Base-by-base conservation (phyloP, 2,888 invertebrate genomes). In the Ethmia dodecea region DNA sequence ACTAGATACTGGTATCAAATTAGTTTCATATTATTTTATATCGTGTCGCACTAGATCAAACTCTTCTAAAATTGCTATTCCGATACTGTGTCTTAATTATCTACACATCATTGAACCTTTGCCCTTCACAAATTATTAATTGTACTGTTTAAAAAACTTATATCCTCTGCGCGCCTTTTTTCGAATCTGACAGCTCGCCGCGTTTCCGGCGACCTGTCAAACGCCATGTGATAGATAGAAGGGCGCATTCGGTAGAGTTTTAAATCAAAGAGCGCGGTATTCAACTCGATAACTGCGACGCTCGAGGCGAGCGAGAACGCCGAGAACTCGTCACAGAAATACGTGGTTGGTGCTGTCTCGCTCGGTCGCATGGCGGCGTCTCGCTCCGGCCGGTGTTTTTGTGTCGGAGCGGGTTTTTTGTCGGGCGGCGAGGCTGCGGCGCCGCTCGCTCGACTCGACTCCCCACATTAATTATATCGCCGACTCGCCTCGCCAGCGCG, bases 191-290 rank as follows among this genome's bases (percentile, higher is more conserved):
- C 86, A 83, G 78, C 55, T 71, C 66, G 57, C 53, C 58, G 68
- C 66, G 69, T 77, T 80, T 79, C 80, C 80, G 78, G 69, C 71
- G 79, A 81, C 65, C 86, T 86, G 86, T 86, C 86, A 86, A 83
- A 83, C 79, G 76, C 83, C 86, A 86, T 84, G 81, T 86, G 86
- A 84, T 84, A 79, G 77, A 84, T 83, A 83, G 81, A 86, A 86
- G 86, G 86, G 86, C 81, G 75, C 81, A 80, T 74, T 83, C 73
- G 62, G 66, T 64, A 51, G 66, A 74, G 81, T 83, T 81, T 81
- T 84, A 86, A 86, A 83, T 83, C 79, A 80, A 81, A 81, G 72
- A 80, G 72, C 78, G 78, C 76, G 71, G 75, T 76, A 75, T 73
- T 75, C 65, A 68, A 60, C 74, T 71, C 77, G 74, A 77, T 78